These are phyloP conservation scores for Poeciliopsis prolifica DNA, from an alignment of 2,113 vertebrate species.

Conservation along the genomic window DNA sequence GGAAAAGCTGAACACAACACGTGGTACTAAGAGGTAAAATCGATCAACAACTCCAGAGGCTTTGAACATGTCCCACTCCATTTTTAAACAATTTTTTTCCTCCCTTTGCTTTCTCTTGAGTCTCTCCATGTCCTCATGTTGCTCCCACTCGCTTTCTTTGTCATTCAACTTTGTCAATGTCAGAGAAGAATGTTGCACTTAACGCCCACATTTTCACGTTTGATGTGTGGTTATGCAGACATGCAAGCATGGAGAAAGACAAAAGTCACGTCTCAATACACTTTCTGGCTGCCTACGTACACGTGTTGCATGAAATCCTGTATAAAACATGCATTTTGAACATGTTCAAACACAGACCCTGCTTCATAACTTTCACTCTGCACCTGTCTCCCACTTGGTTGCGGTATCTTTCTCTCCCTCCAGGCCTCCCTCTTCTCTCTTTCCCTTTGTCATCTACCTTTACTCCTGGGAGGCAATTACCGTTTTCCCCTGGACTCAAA, in stretches of 20 bases:
- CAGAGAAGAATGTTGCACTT: constrained; percentile 34
- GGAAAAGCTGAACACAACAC: neutral
- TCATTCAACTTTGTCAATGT: constrained; percentile 51
- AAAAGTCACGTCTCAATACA: constrained; percentile 15
- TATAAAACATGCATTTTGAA: constrained; percentile 27
- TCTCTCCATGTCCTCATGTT: constrained; percentile 18
- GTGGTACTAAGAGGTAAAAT: too few relatives aligned
- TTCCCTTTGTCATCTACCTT: constrained; percentile 65
- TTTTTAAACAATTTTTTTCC: constrained; percentile 23
- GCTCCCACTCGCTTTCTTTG: constrained; percentile 13
- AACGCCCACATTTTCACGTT: constrained; percentile 30
- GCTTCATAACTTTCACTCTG: constrained; percentile 37
- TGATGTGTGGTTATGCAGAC: neutral
- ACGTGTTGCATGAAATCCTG: neutral
- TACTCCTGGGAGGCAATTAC: constrained; percentile 83
- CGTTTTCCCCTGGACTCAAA: constrained; percentile 76
- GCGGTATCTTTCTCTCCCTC: constrained; percentile 30
- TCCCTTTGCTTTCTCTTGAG: neutral
- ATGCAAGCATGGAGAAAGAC: constrained; percentile 5
- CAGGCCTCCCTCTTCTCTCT: constrained; percentile 37
- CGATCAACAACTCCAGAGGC: too few relatives aligned
- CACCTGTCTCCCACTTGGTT: constrained; percentile 23
- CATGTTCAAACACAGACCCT: constrained; percentile 19
- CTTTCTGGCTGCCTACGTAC: constrained; percentile 6
- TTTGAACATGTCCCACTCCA: constrained; percentile 6